phyloP scores from a whole-genome alignment of 2,888 invertebrate species.

The Drosophila colorata region DNA sequence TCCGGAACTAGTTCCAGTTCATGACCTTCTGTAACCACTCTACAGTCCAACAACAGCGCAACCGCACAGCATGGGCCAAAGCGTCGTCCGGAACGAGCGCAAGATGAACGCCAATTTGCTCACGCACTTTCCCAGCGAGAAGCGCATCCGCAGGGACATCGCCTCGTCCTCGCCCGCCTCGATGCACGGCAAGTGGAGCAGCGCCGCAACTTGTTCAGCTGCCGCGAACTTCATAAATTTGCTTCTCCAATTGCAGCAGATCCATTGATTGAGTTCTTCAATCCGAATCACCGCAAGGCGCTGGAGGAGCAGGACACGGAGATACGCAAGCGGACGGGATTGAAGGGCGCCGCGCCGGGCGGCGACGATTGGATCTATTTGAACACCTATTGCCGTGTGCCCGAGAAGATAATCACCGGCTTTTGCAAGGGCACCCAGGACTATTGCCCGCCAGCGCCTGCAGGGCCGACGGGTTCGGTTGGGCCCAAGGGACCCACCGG shows the following conservation, averaged over 20 bases:
- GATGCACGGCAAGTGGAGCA: conserved; percentile 82
- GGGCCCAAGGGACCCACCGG: conserved; percentile 88
- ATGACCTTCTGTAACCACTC: not conserved
- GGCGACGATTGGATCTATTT: conserved; percentile 94
- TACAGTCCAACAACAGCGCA: conserved; percentile 33
- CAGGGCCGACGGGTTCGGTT: conserved; percentile 87
- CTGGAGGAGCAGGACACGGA: conserved; percentile 89
- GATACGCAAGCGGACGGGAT: conserved; percentile 87
- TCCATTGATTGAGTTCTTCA: conserved; percentile 91
- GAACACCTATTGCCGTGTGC: conserved; percentile 94
- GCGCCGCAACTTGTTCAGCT: not conserved
- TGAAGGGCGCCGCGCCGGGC: conserved; percentile 89
- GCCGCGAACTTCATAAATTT: not conserved
- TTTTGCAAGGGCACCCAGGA: conserved; percentile 94
- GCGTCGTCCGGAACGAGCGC: conserved; percentile 68
- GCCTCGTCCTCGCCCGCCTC: conserved; percentile 81
- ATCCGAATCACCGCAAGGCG: conserved; percentile 89
- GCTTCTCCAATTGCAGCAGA: conserved; percentile 70
- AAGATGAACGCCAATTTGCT: conserved; percentile 66
- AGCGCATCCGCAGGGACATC: conserved; percentile 80
- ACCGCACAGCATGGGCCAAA: conserved; percentile 19
- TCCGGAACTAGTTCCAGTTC: not conserved
- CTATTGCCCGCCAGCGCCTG: conserved; percentile 90
- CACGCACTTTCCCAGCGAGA: conserved; percentile 28
- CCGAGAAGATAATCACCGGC: conserved; percentile 92